Evolutionary conservation across 2,113 vertebrate genomes (phyloP), one percentile per base, ranked within the genome.

Genomic region (Emydura subglobosa): DNA sequence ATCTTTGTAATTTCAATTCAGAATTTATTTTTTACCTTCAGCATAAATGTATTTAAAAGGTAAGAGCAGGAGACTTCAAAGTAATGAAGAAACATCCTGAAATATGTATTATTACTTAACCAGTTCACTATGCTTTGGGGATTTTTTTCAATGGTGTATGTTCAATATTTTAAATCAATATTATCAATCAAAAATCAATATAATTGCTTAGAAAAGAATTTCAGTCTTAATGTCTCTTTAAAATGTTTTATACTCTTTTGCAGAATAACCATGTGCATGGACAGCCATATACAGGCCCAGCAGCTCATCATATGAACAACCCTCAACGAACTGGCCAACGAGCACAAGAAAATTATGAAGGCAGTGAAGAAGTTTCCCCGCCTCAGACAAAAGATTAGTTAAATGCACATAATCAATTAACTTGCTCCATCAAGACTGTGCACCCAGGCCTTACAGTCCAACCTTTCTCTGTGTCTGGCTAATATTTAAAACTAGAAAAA

Each of bases 281-380:
- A 98, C 99, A 99, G 98, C 99, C 99, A 22, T 99, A 99, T 97
- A 99, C 99, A 44, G 99, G 99, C 96, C 99, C 99, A 8, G 99
- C 99, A 97, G 99, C 99, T 97, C 99, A 99, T 98, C 99, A 99
- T 97, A 99, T 99, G 99, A 99, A 99, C 99, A 99, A 99, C 98
- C 99, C 99, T 97, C 99, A 99, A 98, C 98, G 99, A 98, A 98
- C 99, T 90, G 99, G 99, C 98, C 99, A 99, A 97, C 99, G 99
- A 99, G 99, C 99, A 99, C 99, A 99, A 99, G 99, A 99, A 97
- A 99, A 99, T 97, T 99, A 99, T 87, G 99, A 99, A 98, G 99
- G 99, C 98, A 98, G 98, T 94, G 99, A 99, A 99, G 99, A 99
- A 98, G 99, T 99, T 74, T 97, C 99, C 95, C 99, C 99, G 10